Conservation (phyloP, 2,113 vertebrate genomes). For the Pungitius pungitius region DNA sequence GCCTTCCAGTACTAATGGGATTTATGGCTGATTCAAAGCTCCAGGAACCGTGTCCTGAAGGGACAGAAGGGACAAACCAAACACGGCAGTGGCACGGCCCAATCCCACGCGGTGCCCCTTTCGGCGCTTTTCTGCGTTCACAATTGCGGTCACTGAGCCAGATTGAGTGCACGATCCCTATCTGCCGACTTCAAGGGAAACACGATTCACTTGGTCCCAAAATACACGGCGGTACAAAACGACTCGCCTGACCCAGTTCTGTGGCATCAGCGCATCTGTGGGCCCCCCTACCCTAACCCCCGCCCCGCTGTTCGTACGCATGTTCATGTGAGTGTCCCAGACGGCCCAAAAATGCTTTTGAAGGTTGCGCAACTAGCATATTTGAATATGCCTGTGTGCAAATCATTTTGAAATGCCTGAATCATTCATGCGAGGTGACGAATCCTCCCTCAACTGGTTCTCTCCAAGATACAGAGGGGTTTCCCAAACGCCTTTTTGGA, state of each 20-base stretch:
- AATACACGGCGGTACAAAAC: constrained; percentile 43
- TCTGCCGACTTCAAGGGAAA: constrained; percentile 36
- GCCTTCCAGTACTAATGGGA: constrained; percentile 19
- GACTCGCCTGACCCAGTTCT: constrained; percentile 54
- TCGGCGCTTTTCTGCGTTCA: constrained; percentile 22
- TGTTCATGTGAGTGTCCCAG: constrained; percentile 35
- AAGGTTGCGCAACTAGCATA: constrained; percentile 53
- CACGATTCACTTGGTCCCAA: constrained; percentile 36
- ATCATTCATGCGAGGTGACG: constrained; percentile 43
- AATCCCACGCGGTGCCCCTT: neutral
- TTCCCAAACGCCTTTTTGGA: neutral
- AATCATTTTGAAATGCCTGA: constrained; percentile 57
- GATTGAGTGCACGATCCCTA: constrained; percentile 21
- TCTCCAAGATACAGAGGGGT: neutral
- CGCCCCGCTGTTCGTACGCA: neutral
- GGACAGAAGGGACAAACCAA: neutral
- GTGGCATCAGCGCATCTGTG: constrained; percentile 37
- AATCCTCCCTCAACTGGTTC: constrained; percentile 55
- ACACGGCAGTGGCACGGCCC: neutral
- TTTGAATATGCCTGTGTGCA: constrained; percentile 35
- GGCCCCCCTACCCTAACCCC: neutral
- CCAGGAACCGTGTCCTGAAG: neutral
- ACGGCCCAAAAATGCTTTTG: constrained; percentile 44
- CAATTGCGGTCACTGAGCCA: constrained; percentile 10
- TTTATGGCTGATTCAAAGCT: constrained; percentile 53